Conservation (phyloP, 1,140 invertebrate species). For the Aculops lycopersici region DNA sequence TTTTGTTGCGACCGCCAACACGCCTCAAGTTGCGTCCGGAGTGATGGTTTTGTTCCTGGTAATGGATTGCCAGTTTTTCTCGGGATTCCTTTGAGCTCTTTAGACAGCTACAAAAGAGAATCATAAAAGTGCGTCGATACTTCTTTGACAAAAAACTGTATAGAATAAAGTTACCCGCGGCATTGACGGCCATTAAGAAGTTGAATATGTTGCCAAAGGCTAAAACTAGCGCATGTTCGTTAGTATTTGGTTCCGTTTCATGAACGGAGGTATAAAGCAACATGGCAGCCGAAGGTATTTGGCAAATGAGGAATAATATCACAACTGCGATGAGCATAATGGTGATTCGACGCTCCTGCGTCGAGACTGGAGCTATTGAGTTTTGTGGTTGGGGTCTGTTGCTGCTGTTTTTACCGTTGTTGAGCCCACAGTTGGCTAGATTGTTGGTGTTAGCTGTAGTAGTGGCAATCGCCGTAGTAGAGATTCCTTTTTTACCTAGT, state of each 20-base stretch:
- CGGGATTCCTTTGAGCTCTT: too few relatives aligned
- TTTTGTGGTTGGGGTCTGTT: constrained; percentile 14
- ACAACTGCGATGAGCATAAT: constrained; percentile 38
- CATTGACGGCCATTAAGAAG: constrained; percentile 31
- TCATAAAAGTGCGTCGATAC: constrained; percentile 32
- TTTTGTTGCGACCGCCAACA: too few relatives aligned
- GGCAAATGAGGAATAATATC: constrained; percentile 34
- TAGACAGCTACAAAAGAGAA: constrained; percentile 26
- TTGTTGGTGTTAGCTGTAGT: too few relatives aligned
- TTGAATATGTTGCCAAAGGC: constrained; percentile 36
- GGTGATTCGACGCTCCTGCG: constrained; percentile 34
- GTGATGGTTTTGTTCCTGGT: too few relatives aligned
- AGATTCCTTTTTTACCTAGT: too few relatives aligned
- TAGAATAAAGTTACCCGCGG: constrained; percentile 34
- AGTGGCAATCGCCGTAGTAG: too few relatives aligned
- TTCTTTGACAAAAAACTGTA: constrained; percentile 41
- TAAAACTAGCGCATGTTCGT: constrained; percentile 17
- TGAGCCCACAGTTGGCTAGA: too few relatives aligned
- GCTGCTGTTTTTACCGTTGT: too few relatives aligned
- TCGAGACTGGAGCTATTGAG: constrained; percentile 14
- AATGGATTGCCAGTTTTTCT: too few relatives aligned
- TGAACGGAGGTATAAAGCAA: constrained; percentile 22
- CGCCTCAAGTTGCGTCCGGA: too few relatives aligned
- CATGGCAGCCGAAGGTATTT: constrained; percentile 27
- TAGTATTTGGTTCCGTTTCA: constrained; percentile 12